Percentiles rank a stretch among this genome's conserved stretches.
phyloP scores from a whole-genome alignment of 1,140 invertebrate species.

The Solenopsis invicta region DNA sequence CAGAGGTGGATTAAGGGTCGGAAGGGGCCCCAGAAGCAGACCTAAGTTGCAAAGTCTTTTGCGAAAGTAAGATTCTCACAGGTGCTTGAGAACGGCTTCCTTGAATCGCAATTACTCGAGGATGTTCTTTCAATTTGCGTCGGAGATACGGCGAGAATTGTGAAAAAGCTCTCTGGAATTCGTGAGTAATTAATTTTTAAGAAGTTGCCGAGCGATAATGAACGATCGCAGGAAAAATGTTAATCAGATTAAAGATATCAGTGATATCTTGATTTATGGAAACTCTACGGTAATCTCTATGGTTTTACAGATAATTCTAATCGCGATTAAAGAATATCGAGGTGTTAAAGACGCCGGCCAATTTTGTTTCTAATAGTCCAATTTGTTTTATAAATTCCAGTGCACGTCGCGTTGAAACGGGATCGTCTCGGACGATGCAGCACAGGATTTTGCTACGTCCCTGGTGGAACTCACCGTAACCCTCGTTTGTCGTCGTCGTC shows the following conservation, averaged over 20 bases:
- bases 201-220: background rate
- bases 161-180: too few relatives aligned
- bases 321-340: background rate
- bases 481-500: conserved; percentile 18
- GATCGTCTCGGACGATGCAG: background rate
- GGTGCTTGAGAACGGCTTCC: background rate
- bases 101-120: background rate
- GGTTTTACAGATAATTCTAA: background rate
- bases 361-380: background rate
- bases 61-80: background rate
- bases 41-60: background rate
- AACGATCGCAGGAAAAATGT: background rate
- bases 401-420: background rate
- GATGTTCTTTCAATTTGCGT: background rate
- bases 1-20: conserved; percentile 48
- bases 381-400: background rate
- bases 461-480: conserved; percentile 49
- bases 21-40: background rate
- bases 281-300: too few relatives aligned
- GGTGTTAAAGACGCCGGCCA: background rate
- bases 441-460: conserved; percentile 46
- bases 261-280: background rate
- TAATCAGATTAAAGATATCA: background rate
- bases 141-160: background rate
- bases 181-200: background rate